A percentile compares a stretch with the other conserved stretches of the same genome.
These are phyloP conservation scores for Drosophila flavopinicola DNA, from an alignment of 2,888 invertebrate species.

Conservation along the genomic window DNA sequence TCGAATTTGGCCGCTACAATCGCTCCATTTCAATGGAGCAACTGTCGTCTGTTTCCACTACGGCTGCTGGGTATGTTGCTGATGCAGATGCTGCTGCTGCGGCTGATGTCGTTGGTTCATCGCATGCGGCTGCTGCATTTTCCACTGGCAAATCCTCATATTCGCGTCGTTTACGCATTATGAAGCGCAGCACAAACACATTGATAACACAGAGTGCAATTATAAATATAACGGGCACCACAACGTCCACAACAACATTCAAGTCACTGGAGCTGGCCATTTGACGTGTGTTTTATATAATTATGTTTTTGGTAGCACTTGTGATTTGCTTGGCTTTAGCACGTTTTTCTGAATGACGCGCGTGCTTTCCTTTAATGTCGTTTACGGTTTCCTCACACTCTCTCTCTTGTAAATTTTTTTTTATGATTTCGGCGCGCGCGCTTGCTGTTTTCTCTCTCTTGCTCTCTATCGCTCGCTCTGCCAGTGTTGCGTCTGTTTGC, in stretches of 20 bases:
- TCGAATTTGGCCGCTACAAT: slow-evolving; percentile 45
- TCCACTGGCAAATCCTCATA: slow-evolving; percentile 37
- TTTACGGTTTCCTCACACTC: slow-evolving; percentile 9
- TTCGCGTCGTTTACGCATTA: slow-evolving; percentile 67
- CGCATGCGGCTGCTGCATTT: slow-evolving; percentile 15
- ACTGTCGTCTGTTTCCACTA: slow-evolving; percentile 25
- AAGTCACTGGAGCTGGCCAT: slow-evolving; percentile 59
- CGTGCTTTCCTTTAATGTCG: slow-evolving; percentile 70
- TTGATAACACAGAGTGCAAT: slow-evolving; percentile 64
- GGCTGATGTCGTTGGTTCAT: slow-evolving; percentile 31
- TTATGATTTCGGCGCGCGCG: slow-evolving; percentile 30
- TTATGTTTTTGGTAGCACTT: slow-evolving; percentile 3
- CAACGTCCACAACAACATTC: slow-evolving; percentile 62
- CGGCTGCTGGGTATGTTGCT: slow-evolving; percentile 5
- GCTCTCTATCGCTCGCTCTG: slow-evolving; percentile 10
- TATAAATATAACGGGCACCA: slow-evolving; percentile 68
- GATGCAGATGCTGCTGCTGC: slow-evolving; percentile 6
- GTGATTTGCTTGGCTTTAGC: slow-evolving; percentile 38
- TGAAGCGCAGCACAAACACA: slow-evolving; percentile 67
- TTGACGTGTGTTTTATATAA: slow-evolving; percentile 34
- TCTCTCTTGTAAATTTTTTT: slow-evolving; percentile 9
- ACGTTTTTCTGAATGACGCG: slow-evolving; percentile 67
- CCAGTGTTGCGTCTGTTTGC: slow-evolving; percentile 48
- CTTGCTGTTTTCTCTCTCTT: slow-evolving; percentile 1
- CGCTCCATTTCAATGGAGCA: slow-evolving; percentile 74